Evolutionary conservation across 2,113 vertebrate species (phyloP).

Genomic region (Xenopus tropicalis): UCB_Xtro_10.0 CM004450.2:70516501-70517000

Average conservation of each 20-base stretch:
- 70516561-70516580: no score
- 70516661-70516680: no score
- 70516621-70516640: no score
- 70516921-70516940: neutral
- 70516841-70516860: constrained; percentile 81
- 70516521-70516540: no score
- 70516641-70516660: no score
- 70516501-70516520: no score
- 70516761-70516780: constrained; percentile 96
- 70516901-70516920: neutral
- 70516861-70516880: constrained; percentile 52
- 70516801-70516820: constrained; percentile 75
- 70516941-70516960: neutral
- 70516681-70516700: no score
- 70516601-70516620: no score
- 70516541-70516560: no score
- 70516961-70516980: neutral
- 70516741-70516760: constrained; percentile 73
- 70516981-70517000: neutral
- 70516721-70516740: constrained; percentile 57
- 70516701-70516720: no score
- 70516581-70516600: no score
- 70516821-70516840: constrained; percentile 87
- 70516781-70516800: constrained; percentile 82
- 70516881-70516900: neutral